phyloP scores from a whole-genome alignment of 2,797 vertebrate genomes.

The Numenius phaeopus region DNA sequence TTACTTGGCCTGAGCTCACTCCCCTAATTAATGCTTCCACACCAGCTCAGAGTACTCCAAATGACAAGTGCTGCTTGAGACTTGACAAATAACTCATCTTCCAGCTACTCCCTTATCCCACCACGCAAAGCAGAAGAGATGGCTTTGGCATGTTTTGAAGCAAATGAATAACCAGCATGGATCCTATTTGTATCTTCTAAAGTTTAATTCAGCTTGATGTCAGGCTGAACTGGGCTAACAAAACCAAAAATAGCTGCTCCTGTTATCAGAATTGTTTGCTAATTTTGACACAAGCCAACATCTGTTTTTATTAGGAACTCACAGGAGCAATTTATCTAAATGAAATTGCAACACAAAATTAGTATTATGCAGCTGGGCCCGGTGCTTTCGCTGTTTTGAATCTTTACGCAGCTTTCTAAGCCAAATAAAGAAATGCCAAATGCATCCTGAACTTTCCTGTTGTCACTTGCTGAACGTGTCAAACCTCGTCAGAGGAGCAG shows the following conservation, averaged over 20 bases:
- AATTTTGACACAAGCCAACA: slow-evolving; percentile 52
- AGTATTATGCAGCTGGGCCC: neutral
- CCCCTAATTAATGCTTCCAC: neutral
- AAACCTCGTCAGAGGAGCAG: neutral
- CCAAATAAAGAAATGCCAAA: neutral
- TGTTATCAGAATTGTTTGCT: slow-evolving; percentile 39
- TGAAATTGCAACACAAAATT: slow-evolving; percentile 6
- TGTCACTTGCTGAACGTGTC: neutral
- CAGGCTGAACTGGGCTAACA: slow-evolving; percentile 47
- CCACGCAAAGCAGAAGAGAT: neutral
- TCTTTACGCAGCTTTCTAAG: neutral
- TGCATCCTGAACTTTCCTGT: accelerated
- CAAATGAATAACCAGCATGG: neutral
- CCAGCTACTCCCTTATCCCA: neutral
- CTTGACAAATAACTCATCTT: neutral
- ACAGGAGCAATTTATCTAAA: slow-evolving; percentile 52
- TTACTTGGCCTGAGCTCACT: neutral
- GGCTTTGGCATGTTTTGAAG: neutral
- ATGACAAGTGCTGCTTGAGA: neutral
- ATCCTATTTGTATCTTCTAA: neutral
- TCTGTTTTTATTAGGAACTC: slow-evolving; percentile 62
- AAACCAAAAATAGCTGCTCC: slow-evolving; percentile 51
- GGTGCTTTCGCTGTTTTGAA: neutral
- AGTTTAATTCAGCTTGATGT: slow-evolving; percentile 26
- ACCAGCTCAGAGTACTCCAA: neutral